Evolutionary conservation across 2,113 vertebrate genomes (phyloP), one percentile per base, ranked within the genome.

Genomic region (Pterocles orientalis): DNA sequence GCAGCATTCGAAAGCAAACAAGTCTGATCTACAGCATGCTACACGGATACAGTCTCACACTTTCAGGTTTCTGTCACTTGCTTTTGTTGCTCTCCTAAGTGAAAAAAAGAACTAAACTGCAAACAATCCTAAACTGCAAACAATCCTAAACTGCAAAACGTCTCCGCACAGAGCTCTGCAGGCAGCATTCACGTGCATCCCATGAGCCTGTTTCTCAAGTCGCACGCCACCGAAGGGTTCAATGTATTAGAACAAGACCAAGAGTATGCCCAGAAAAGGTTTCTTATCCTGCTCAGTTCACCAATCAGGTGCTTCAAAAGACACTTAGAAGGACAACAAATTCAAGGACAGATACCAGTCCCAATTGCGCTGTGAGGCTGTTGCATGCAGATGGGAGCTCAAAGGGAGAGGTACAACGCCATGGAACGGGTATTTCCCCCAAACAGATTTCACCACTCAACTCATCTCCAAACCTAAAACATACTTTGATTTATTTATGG

Each of bases 401-500:
- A 28, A 70, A 53, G 28, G 16, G 39, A 60, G 39, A 78, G 41
- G 31, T 17, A 34, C 12, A n/a, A 9, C 3, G 7, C 5, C 33
- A 43, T 0, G 31, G 33, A 65, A 70, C 0, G 2, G 0, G 4
- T 69, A 51, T 36, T 16, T 70, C 9, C 33, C 16, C 19, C 50
- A 41, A 33, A 47, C 2, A 47, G 12, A 34, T 24, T 56, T 25
- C 34, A 51, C 17, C 65, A 54, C 12, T 18, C 11, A 73, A 29
- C 18, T 34, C 6, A 33, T 57, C 47, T 75, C 75, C 57, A 75
- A 68, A 51, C 0, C 0, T 5, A 53, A 87, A 51, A 96, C 99
- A 79, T 98, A 99, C 99, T 99, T 99, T 28, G 99, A 99, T 97
- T 99, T 99, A 98, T 98, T 99, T 98, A 99, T 99, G 97, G 98